Base-by-base conservation (phyloP, 1,140 invertebrate species). In the Homalodisca vitripennis region DNA sequence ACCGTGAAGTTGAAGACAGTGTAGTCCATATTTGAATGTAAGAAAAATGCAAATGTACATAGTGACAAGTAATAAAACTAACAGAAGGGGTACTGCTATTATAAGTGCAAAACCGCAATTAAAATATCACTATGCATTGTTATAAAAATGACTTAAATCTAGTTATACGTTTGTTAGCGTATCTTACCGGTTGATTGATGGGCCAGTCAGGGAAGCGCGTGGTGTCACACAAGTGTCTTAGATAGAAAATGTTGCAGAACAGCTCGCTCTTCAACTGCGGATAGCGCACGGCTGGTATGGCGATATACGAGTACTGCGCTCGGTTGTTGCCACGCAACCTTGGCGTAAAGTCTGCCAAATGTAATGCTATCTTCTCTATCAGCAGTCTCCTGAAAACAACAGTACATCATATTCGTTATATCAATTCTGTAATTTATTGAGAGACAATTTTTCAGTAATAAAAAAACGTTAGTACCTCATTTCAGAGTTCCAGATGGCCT, bases 181-280 rank as follows among this genome's bases (percentile, higher is more conserved):
- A 26, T 27, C 82, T 82, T 79, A 98, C 96, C 3, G 98, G 96
- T 77, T 99, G 92, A 31, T 90, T 89, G 74, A 99, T 98, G 2
- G 95, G 94, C 98, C 98, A 99, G 78, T 98, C 88, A 14, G 95
- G 95, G 82, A 99, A 99, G 73, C 84, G 77, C n/a, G 84, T 80
- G 1, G 86, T 90, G 83, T 99, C 96, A 82, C 97, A 98, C 57
- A 99, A 84, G 84, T 99, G 97, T 17, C 95, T 84, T 70, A 99
- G 83, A 81, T 99, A 99, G 82, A 98, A 99, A 78, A 98, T 97
- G 82, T 98, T 97, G 81, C 98, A 99, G 84, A 99, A 99, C 14
- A 99, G 85, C 86, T 99, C 98, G 75, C 91, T 87, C 76, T 97
- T 92, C 70, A 99, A 82, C 82, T 98, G 96, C 22, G 95, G 94